Base-by-base conservation (phyloP, 2,113 vertebrate genomes). In the Trachemys scripta region DNA sequence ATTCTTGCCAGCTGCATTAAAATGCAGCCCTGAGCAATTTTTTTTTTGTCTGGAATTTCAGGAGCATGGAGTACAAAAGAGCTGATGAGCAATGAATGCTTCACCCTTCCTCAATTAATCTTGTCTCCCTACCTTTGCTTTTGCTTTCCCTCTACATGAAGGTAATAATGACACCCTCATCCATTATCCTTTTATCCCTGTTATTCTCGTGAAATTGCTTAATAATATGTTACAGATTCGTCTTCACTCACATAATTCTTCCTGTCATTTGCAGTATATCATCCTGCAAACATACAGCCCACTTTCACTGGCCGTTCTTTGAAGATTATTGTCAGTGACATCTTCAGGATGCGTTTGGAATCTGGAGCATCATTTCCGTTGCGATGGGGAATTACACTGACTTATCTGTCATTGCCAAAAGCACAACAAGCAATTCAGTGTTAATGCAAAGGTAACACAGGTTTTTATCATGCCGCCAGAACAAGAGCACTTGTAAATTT, bases 121-220 rank as follows among this genome's bases (percentile, higher is more conserved):
- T 99, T 99, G 99, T 99, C 99, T 99, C 98, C 98, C 99, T 99
- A 99, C 99, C 99, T 99, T 99, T 99, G 98, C 99, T 98, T 98
- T 98, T 98, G 98, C 98, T 98, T 98, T 98, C 99, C 98, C 98
- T 98, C 98, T 98, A 98, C 98, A 98, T 98, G 98, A 98, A 99
- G 99, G 98, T 99, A 99, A 99, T 99, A 99, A 99, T 98, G 98
- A 99, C 99, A 99, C 98, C 98, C 99, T 99, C 99, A 99, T 99
- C 99, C 99, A 99, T 99, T 99, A 99, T 99, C 99, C 99, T 99
- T 99, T 99, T 99, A 99, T 99, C 99, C 99, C 98, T 97, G 98
- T 99, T 99, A 99, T 99, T 99, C 99, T 99, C 98, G 87, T 98
- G 98, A 99, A 99, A 99, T 99, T 99, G 99, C 99, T 99, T 99